Evolutionary conservation across 1,140 invertebrate genomes (phyloP).

Genomic region (Periplaneta americana): DNA sequence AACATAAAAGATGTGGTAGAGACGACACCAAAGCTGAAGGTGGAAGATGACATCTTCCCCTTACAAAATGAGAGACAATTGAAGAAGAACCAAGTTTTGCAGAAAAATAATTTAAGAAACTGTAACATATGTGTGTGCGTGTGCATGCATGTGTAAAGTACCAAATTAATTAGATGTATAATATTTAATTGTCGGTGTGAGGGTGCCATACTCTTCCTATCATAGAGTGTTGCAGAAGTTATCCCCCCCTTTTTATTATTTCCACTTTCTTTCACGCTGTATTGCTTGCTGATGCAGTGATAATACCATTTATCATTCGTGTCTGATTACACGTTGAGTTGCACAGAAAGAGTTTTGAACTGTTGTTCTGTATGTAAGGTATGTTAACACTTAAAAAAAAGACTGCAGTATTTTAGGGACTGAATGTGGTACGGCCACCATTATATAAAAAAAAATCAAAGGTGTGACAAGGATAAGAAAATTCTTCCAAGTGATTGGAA

Average conservation of each 20-base stretch:
- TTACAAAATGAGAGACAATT: not conserved
- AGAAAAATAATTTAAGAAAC: no score
- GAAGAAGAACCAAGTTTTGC: not conserved
- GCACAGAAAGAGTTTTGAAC: not conserved
- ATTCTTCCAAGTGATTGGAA: not conserved
- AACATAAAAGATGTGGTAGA: not conserved
- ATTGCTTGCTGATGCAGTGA: not conserved
- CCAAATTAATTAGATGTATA: not conserved
- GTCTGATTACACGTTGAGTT: not conserved
- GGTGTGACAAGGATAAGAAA: not conserved
- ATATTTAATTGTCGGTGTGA: not conserved
- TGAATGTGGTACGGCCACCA: not conserved
- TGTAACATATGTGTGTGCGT: not conserved
- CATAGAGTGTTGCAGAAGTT: not conserved
- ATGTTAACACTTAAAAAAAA: no score
- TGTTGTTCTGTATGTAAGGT: not conserved
- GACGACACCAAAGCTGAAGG: not conserved
- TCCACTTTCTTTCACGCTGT: not conserved
- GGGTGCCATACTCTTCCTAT: not conserved
- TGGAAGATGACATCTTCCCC: not conserved
- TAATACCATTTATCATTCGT: not conserved
- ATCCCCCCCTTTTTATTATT: no score
- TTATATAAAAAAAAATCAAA: no score
- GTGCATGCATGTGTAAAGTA: not conserved
- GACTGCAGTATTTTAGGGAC: no score